phyloP scores from a whole-genome alignment of 2,888 invertebrate genomes.

The Amiota communis region DNA sequence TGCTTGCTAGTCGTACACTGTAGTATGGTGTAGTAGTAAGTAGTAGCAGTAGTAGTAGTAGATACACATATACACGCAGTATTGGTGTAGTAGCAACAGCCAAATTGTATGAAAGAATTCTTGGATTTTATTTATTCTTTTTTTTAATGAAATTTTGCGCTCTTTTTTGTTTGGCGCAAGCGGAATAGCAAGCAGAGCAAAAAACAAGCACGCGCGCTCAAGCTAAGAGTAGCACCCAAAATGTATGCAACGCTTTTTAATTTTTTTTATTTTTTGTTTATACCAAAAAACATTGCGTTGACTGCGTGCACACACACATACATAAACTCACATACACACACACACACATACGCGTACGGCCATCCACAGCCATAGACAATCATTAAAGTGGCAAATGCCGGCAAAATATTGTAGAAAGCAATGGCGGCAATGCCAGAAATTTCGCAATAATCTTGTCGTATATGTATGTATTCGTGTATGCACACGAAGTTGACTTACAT shows the following conservation, averaged over 20 bases:
- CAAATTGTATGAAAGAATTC: slow-evolving; percentile 19
- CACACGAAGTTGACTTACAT: slow-evolving; percentile 8
- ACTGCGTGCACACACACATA: slow-evolving; percentile 19
- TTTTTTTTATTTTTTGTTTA: slow-evolving; percentile 8
- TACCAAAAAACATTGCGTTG: not conserved
- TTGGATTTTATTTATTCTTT: slow-evolving; percentile 2
- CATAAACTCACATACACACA: slow-evolving; percentile 22
- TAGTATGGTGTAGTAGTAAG: not conserved
- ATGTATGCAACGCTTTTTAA: slow-evolving; percentile 24
- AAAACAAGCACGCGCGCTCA: slow-evolving; percentile 30
- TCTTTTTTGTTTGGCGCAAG: slow-evolving; percentile 48
- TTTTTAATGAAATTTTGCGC: slow-evolving; percentile 15
- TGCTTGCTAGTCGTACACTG: not conserved
- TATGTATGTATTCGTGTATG: not conserved
- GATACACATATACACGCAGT: too few relatives aligned
- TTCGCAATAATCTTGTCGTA: not conserved
- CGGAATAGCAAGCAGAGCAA: slow-evolving; percentile 43
- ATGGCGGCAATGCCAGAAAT: not conserved
- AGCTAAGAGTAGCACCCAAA: slow-evolving; percentile 21
- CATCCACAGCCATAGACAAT: not conserved
- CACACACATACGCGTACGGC: slow-evolving; percentile 8
- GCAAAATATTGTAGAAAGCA: not conserved
- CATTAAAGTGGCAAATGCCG: slow-evolving; percentile 14
- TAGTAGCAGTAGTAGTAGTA: too few relatives aligned
- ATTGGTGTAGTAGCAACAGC: too few relatives aligned